Percentiles rank a stretch among this genome's conserved stretches.
Conservation (phyloP, 2,888 invertebrate genomes). For the Drosophila atripex region DNA sequence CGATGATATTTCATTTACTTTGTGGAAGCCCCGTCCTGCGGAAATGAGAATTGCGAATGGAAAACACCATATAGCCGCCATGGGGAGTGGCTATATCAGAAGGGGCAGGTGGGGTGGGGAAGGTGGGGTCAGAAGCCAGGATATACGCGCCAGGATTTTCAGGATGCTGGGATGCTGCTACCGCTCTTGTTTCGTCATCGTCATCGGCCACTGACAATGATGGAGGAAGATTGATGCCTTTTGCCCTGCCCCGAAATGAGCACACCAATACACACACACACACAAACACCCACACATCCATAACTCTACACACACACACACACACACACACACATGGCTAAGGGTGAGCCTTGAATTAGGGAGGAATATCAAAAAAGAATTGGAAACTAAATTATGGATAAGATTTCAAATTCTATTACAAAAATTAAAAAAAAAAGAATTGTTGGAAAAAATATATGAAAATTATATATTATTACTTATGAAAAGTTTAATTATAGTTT, state of each 20-base stretch:
- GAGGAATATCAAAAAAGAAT: constrained; percentile 18
- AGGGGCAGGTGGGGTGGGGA: not conserved
- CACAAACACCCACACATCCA: constrained; percentile 4
- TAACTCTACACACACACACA: constrained; percentile 1
- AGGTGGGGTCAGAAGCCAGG: not conserved
- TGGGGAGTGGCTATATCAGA: not conserved
- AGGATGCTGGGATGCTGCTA: constrained; percentile 22
- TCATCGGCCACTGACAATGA: constrained; percentile 73
- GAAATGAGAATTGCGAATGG: constrained; percentile 35
- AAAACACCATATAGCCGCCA: constrained; percentile 5
- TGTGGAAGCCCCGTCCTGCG: constrained; percentile 34
- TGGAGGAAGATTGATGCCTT: constrained; percentile 75
- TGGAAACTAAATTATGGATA: not conserved
- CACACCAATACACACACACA: constrained; percentile 1
- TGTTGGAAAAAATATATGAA: not conserved
- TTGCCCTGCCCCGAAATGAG: constrained; percentile 34
- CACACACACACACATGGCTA: constrained; percentile 25
- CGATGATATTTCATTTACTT: constrained; percentile 73
- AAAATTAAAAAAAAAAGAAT: not conserved
- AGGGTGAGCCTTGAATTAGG: constrained; percentile 27
- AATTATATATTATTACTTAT: too few species aligned
- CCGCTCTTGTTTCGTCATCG: constrained; percentile 48
- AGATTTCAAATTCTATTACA: not conserved
- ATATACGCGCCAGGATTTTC: constrained; percentile 21
- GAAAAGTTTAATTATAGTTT: too few species aligned